A percentile compares a stretch with the other conserved stretches of the same genome.
phyloP scores from a whole-genome alignment of 1,140 invertebrate genomes.

The Nixonia krombeini region DNA sequence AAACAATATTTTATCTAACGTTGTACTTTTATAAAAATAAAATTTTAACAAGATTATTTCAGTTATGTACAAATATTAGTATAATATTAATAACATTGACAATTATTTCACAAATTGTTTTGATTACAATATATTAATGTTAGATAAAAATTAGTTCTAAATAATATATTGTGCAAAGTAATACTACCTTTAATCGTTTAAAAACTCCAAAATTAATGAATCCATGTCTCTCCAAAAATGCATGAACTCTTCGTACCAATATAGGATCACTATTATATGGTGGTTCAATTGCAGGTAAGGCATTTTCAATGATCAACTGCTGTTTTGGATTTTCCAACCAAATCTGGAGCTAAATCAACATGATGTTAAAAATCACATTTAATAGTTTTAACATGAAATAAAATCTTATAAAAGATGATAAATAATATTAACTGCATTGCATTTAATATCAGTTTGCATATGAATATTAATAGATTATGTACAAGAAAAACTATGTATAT shows the following conservation, averaged over 20 bases:
- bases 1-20: no score
- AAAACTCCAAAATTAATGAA: conserved; percentile 99
- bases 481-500: no score
- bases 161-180: conserved; percentile 44
- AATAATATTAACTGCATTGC: background rate
- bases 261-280: conserved; percentile 93
- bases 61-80: no score
- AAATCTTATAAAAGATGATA: conserved; percentile 23
- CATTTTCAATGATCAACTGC: conserved; percentile 88
- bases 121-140: background rate
- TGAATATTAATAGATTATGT: no score
- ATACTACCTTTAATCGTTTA: conserved; percentile 86
- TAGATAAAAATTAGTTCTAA: background rate
- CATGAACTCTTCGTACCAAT: conserved; percentile 88
- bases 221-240: conserved; percentile 95
- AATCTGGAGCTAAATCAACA: conserved; percentile 94
- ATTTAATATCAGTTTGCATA: conserved; percentile 9
- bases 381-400: no score
- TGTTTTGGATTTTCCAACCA: conserved; percentile 97
- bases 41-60: no score
- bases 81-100: no score
- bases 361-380: no score
- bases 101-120: background rate
- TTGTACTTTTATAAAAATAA: no score
- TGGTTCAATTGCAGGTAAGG: conserved; percentile 86